These are phyloP conservation scores for Schizopygopsis pylzovi DNA, from an alignment of 2,797 vertebrate genomes.

Conservation along the genomic window DNA sequence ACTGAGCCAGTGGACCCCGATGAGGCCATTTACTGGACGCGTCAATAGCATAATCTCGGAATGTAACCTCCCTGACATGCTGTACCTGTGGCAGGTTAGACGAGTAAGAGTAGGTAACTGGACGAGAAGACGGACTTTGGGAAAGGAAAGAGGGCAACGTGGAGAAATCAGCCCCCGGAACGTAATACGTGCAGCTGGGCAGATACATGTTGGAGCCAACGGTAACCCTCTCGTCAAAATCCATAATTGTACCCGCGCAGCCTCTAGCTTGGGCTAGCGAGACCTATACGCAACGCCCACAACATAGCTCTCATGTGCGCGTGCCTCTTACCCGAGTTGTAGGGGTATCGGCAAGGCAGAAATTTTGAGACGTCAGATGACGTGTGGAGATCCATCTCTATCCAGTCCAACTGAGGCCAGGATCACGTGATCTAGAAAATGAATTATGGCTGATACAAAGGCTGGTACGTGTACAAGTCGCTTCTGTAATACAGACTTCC, in stretches of 20 bases:
- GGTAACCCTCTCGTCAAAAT: slow-evolving; percentile 98
- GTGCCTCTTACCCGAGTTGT: slow-evolving; percentile 91
- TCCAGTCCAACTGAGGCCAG: slow-evolving; percentile 92
- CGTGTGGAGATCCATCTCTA: slow-evolving; percentile 98
- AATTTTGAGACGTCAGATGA: slow-evolving; percentile 98
- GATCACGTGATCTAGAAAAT: slow-evolving; percentile 97
- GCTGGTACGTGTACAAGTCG: background rate
- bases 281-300: slow-evolving; percentile 87
- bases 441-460: no score
- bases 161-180: slow-evolving; percentile 95
- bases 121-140: slow-evolving; percentile 94
- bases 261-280: slow-evolving; percentile 85
- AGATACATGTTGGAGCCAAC: slow-evolving; percentile 98
- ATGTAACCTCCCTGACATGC: slow-evolving; percentile 95
- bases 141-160: slow-evolving; percentile 96
- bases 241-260: slow-evolving; percentile 84
- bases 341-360: slow-evolving; percentile 91
- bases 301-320: slow-evolving; percentile 98
- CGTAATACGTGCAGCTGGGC: slow-evolving; percentile 99
- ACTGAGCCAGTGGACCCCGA: slow-evolving; percentile 90
- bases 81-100: slow-evolving; percentile 95
- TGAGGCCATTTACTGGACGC: slow-evolving; percentile 94
- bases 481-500: background rate
- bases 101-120: slow-evolving; percentile 93
- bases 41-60: slow-evolving; percentile 97